phyloP scores from a whole-genome alignment of 2,113 vertebrate genomes.

The Telmatochromis brachygnathus region DNA sequence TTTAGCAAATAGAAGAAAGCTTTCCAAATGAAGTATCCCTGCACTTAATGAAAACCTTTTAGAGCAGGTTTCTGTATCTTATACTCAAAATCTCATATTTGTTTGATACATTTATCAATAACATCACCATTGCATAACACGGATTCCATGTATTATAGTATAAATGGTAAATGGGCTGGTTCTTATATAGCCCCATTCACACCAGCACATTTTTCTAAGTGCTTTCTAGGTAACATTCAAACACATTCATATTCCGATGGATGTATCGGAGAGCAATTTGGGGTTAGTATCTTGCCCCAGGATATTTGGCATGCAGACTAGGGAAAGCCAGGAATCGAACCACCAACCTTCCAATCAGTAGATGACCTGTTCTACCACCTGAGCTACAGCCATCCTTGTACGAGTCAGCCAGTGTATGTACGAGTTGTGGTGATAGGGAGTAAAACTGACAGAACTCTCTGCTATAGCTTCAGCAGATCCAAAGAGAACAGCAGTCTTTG shows the following conservation, averaged over 20 bases:
- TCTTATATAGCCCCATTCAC: fast-evolving
- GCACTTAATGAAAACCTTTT: not conserved
- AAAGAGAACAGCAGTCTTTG: not conserved
- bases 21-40: not conserved
- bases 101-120: not conserved
- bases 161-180: not conserved
- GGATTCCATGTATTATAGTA: fast-evolving
- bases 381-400: not conserved
- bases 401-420: fast-evolving
- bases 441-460: not conserved
- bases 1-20: not conserved
- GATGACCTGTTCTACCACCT: not conserved
- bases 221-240: not conserved
- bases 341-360: not conserved
- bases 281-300: not conserved
- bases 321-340: fast-evolving
- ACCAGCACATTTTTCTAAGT: not conserved
- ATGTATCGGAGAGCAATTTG: not conserved
- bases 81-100: not conserved
- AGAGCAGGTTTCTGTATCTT: not conserved
- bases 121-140: not conserved
- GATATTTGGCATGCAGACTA: not conserved
- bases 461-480: not conserved
- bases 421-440: not conserved
- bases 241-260: not conserved